Conservation (phyloP, 2,888 invertebrate genomes). For the Neocrepidodera transversa region DNA sequence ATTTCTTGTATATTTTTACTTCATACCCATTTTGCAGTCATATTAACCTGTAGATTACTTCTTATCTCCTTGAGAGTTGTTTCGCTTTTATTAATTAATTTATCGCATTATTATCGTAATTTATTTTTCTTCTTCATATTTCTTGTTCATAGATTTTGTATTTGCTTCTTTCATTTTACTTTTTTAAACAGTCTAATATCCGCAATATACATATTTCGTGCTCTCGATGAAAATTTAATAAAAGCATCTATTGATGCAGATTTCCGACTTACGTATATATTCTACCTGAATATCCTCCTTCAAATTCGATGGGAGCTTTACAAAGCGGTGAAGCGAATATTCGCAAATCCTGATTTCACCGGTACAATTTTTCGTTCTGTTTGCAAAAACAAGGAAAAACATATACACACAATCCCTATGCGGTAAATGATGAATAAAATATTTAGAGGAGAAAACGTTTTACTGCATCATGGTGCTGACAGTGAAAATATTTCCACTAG, state of each 20-base stretch:
- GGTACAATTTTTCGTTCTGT: neutral
- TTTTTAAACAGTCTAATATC: too few species aligned
- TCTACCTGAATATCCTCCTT: neutral
- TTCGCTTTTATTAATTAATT: too few species aligned
- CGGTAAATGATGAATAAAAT: slow-evolving; percentile 9
- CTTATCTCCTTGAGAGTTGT: too few species aligned
- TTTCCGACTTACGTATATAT: neutral
- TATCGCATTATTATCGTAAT: too few species aligned
- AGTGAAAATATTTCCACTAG: neutral
- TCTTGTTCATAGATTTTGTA: too few species aligned
- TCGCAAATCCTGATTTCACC: slow-evolving; percentile 2
- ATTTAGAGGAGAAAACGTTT: slow-evolving; percentile 4
- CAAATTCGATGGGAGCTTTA: neutral
- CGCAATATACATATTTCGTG: neutral
- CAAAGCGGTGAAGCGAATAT: neutral
- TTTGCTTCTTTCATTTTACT: too few species aligned
- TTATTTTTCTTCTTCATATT: too few species aligned
- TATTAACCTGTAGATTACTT: too few species aligned
- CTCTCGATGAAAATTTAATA: neutral
- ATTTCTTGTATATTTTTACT: too few species aligned
- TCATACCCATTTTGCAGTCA: too few species aligned
- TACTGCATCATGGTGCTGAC: neutral
- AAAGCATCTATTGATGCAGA: neutral
- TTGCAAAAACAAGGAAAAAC: neutral
- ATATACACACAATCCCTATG: neutral